These are phyloP conservation scores for Calephelis nemesis DNA, from an alignment of 1,140 invertebrate species.

Conservation along the genomic window DNA sequence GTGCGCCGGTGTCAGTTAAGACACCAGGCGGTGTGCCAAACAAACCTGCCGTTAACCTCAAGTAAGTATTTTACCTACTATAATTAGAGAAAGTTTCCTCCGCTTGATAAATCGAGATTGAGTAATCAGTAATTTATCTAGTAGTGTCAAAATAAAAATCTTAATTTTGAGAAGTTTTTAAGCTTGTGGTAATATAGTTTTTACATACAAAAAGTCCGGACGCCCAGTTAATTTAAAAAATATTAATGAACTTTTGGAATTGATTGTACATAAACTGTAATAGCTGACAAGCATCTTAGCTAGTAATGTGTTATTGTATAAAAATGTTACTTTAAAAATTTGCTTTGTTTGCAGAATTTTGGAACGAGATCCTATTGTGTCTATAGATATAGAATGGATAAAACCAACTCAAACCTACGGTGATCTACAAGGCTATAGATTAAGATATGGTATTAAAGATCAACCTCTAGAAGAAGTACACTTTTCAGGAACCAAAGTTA, in stretches of 20 bases:
- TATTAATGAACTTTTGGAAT: conserved; percentile 21
- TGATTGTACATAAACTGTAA: too few species aligned
- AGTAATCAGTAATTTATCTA: not conserved
- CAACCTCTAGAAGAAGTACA: conserved; percentile 86
- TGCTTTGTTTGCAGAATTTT: conserved; percentile 82
- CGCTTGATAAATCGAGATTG: too few species aligned
- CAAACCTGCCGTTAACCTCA: conserved; percentile 90
- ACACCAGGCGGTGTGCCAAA: conserved; percentile 97
- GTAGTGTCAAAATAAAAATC: not conserved
- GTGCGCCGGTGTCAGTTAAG: conserved; percentile 88
- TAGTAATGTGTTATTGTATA: not conserved
- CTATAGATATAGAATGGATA: conserved; percentile 94
- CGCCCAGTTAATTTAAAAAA: not conserved
- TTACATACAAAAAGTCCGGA: too few species aligned
- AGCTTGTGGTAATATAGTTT: too few species aligned
- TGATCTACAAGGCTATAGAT: conserved; percentile 89
- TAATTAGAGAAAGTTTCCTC: too few species aligned
- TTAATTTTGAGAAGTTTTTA: too few species aligned
- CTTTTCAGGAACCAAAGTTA: conserved; percentile 80
- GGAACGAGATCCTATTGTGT: conserved; percentile 89
- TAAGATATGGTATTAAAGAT: conserved; percentile 93
- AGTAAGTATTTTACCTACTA: conserved; percentile 80
- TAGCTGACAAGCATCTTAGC: too few species aligned
- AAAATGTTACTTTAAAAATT: not conserved
- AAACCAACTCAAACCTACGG: conserved; percentile 93